Evolutionary conservation across 2,888 invertebrate species (phyloP).

Genomic region (Hipparchia semele): DNA sequence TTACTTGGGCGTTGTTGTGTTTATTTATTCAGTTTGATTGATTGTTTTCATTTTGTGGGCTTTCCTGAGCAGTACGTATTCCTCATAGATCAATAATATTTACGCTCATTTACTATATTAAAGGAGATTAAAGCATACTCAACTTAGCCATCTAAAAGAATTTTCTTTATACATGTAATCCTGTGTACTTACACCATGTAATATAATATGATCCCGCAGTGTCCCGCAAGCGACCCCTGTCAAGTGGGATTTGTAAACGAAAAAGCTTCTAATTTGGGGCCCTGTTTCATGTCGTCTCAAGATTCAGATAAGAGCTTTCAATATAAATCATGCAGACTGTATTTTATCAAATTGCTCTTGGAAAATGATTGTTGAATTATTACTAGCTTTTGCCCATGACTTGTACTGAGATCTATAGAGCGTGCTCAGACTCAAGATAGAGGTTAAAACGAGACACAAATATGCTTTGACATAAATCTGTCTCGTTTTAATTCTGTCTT

Average conservation of each 20-base stretch:
- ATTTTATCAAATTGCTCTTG: conserved; percentile 4
- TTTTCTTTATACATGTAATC: conserved; percentile 3
- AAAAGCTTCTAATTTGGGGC: conserved; percentile 31
- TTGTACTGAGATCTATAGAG: too few relatives aligned
- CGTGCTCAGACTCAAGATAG: too few relatives aligned
- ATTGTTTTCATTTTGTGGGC: too few relatives aligned
- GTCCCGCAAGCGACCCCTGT: conserved; percentile 22
- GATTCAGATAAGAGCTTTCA: conserved; percentile 28
- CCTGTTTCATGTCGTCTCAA: conserved; percentile 28
- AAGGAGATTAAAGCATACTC: neutral
- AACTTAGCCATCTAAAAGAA: neutral
- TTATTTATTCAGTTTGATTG: too few relatives aligned
- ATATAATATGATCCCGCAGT: conserved; percentile 14
- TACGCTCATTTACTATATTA: too few relatives aligned
- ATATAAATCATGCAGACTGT: conserved; percentile 11
- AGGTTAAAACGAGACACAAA: too few relatives aligned
- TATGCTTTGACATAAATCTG: too few relatives aligned
- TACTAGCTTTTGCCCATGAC: neutral
- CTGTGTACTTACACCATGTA: conserved; percentile 17
- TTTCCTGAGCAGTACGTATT: too few relatives aligned
- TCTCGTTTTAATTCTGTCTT: too few relatives aligned
- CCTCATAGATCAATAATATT: too few relatives aligned
- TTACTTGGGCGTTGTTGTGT: too few relatives aligned
- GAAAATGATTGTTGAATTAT: neutral
- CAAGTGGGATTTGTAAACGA: conserved; percentile 29